These are phyloP conservation scores for Caenorhabditis doughertyi DNA, from an alignment of 2,888 invertebrate species.

Conservation along the genomic window DNA sequence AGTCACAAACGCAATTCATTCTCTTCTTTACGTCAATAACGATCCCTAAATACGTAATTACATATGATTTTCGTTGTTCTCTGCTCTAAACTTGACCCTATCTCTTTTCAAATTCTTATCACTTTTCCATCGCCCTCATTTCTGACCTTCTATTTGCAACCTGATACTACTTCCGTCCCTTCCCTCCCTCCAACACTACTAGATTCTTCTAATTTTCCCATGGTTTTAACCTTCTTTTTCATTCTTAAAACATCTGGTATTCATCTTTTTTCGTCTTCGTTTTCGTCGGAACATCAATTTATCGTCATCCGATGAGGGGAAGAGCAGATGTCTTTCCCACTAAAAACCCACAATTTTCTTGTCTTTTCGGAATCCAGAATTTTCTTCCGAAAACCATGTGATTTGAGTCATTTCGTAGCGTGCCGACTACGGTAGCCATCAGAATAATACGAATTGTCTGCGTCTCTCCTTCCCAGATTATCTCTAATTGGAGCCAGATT, in stretches of 20 bases:
- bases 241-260: constrained; percentile 48
- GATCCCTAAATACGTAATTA: no score
- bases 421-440: no score
- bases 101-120: no score
- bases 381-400: constrained; percentile 20
- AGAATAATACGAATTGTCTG: no score
- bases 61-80: no score
- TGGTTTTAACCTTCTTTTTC: neutral
- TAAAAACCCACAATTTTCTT: constrained; percentile 22
- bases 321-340: constrained; percentile 51
- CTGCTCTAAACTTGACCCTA: no score
- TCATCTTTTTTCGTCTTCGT: neutral
- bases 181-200: neutral
- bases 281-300: constrained; percentile 30
- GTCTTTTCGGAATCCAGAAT: neutral
- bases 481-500: constrained; percentile 8
- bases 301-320: constrained; percentile 53
- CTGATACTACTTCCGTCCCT: constrained; percentile 22
- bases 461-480: neutral
- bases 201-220: constrained; percentile 20
- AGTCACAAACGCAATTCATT: no score
- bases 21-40: no score
- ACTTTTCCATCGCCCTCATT: neutral
- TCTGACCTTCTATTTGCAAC: constrained; percentile 24
- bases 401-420: constrained; percentile 28